Evolutionary conservation across 2,113 vertebrate genomes (phyloP), one percentile per base, ranked within the genome.

Genomic region (Pseudolaguvia tuberculata): DNA sequence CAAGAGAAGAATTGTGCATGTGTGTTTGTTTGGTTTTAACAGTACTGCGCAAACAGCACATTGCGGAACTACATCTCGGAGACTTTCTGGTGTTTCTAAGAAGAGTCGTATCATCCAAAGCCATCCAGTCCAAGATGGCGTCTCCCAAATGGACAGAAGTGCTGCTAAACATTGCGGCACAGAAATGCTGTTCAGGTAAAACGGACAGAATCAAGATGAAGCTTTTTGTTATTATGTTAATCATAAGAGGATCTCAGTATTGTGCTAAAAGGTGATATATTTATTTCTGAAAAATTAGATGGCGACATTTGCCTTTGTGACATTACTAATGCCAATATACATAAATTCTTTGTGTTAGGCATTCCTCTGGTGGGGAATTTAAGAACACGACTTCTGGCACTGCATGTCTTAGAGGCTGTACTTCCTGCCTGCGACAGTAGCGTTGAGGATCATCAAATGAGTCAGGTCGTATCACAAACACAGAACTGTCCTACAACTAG

Each of bases 81-180:
- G 97, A 99, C 85, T 99, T 99, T 72, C 88, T 99, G 21, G 97
- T 99, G 81, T 99, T 99, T 81, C 89, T 99, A 20, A 87, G 97
- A 59, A 89, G 97, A 80, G 97, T 99, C 20, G 96, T 99, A 17
- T 99, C 96, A 72, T 99, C 97, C 76, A 96, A 98, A 87, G 95
- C 96, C 78, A 99, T 99, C 82, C 97, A 99, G 78, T 96, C 95
- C 78, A 98, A 96, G 90, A 99, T 99, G 96, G 96, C 97, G 23
- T 98, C 96, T 23, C 96, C 97, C 0, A 99, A 99, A 83, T 99
- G 97, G 97, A 99, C 96, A 0, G 97, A 99, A 73, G 96, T 99
- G 29, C 92, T 99, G 58, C 92, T 99, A 42, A 98, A 98, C 82
- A 98, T 99, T 52, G 97, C 97, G 3, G 95, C 95, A 39, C 97